Percentiles rank a stretch among this genome's conserved stretches.
Conservation (phyloP, 2,888 invertebrate genomes). For the Chelonus formosanus region DNA sequence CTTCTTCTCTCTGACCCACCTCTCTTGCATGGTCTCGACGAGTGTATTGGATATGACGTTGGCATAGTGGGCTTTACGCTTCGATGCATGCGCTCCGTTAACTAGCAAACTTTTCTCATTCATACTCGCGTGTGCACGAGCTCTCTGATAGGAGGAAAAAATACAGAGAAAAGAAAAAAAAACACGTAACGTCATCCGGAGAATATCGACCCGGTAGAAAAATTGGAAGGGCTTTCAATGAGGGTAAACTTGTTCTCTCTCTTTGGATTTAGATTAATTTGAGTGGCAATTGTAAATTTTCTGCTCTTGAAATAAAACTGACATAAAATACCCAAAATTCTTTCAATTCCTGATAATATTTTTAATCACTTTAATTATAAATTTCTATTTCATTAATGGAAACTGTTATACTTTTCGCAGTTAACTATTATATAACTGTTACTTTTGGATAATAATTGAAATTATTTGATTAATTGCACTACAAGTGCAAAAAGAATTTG, state of each 20-base stretch:
- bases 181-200: conserved; percentile 27
- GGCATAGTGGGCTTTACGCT: conserved; percentile 60
- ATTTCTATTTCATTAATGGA: too few relatives aligned
- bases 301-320: neutral
- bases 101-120: conserved; percentile 44
- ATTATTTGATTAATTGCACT: too few relatives aligned
- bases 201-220: conserved; percentile 22
- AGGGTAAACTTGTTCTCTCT: conserved; percentile 1
- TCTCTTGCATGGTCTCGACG: conserved; percentile 39
- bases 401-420: too few relatives aligned
- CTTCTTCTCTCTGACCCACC: conserved; percentile 26
- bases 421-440: too few relatives aligned
- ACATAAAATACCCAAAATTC: neutral
- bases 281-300: conserved; percentile 13
- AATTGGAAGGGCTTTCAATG: conserved; percentile 18
- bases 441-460: too few relatives aligned
- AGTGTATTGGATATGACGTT: conserved; percentile 63
- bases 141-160: neutral
- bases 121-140: conserved; percentile 31
- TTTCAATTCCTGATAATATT: too few relatives aligned
- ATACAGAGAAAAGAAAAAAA: conserved; percentile 22
- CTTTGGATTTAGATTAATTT: conserved; percentile 18
- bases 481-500: too few relatives aligned
- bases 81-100: conserved; percentile 56
- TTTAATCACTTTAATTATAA: too few relatives aligned